Conservation (phyloP, 1,140 invertebrate species). For the Latrodectus geometricus region DNA sequence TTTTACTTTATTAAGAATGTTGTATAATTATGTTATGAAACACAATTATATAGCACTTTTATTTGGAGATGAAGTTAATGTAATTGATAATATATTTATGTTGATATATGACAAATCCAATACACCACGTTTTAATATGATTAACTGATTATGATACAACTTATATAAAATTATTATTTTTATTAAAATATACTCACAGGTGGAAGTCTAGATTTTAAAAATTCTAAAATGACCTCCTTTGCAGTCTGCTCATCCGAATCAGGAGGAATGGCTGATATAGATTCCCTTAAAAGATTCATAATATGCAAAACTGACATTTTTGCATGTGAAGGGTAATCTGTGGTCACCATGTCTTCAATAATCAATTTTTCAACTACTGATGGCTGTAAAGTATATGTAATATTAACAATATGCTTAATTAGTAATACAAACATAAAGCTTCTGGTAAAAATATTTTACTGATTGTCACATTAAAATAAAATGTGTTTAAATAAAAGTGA, state of each 20-base stretch:
- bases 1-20: too few species aligned
- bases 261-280: slow-evolving; percentile 1
- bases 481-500: too few species aligned
- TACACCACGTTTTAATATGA: too few species aligned
- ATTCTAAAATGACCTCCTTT: background rate
- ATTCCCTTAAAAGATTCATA: slow-evolving; percentile 1
- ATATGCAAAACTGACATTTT: slow-evolving; percentile 6
- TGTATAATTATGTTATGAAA: too few species aligned
- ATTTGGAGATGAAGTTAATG: background rate
- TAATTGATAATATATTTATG: background rate
- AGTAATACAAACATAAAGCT: too few species aligned
- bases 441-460: too few species aligned
- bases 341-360: slow-evolving; percentile 35
- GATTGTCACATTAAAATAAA: too few species aligned
- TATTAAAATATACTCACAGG: slow-evolving; percentile 3
- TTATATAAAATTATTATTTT: background rate
- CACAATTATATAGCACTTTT: too few species aligned
- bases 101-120: too few species aligned
- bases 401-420: too few species aligned
- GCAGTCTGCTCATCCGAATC: slow-evolving; percentile 1
- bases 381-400: slow-evolving; percentile 13
- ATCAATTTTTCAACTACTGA: slow-evolving; percentile 24
- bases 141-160: too few species aligned
- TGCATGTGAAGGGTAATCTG: background rate
- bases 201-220: slow-evolving; percentile 10